Base-by-base conservation (phyloP, 2,888 invertebrate species). In the Coenonympha arcania region DNA sequence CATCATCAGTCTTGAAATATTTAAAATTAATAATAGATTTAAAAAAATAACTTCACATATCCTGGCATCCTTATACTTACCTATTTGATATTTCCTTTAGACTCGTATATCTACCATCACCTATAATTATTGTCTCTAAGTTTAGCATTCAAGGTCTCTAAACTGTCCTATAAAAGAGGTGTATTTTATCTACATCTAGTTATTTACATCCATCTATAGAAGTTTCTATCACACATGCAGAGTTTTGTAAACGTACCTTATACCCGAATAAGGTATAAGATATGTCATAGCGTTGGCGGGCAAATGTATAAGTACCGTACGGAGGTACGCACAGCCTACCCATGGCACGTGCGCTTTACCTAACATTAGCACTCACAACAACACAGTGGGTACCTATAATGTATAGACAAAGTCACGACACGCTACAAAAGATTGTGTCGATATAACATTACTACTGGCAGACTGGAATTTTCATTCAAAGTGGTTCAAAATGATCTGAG, bases 381-480 rank as follows among this genome's bases (percentile, higher is more conserved):
- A 66, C 62, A 61, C 54, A 61, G 61, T 61, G 20, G 20, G 20
- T 37, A n/a, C n/a, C n/a, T n/a, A n/a, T n/a, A n/a, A n/a, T n/a
- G n/a, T n/a, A 58, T 62, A 62, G 57, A 61, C 63, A 58, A 62
- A 68, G 66, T 63, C 62, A 60, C 61, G 61, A 66, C 68, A 68
- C 64, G 63, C 65, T 51, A 56, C 61, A 64, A 64, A 59, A 60
- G 54, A 60, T 57, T 58, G 59, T 56, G 52, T 55, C 54, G 61
- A 54, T 58, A 56, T 54, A 55, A 57, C 52, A 52, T 52, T 57
- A 55, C 52, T 55, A 50, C 58, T 59, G 55, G 55, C 59, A 34
- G 54, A 44, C 62, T 48, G 59, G 63, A 61, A 61, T 63, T 61
- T 63, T 55, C 58, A 58, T 58, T 58, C 55, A 60, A 60, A 57